Percentiles rank a stretch among this genome's conserved stretches.
phyloP scores from a whole-genome alignment of 2,888 invertebrate species.

The Laothoe populi region DNA sequence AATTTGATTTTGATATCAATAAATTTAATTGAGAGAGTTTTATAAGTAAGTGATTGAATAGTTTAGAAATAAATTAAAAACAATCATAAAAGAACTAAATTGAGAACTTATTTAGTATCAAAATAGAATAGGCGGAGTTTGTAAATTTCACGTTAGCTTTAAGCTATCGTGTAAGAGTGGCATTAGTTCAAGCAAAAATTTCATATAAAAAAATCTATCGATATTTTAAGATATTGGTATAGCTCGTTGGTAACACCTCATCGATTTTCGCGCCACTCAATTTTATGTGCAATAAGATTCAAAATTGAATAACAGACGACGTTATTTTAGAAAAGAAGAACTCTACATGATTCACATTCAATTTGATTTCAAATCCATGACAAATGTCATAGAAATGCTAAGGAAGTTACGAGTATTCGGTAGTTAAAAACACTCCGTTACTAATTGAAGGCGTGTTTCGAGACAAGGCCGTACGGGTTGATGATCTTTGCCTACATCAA shows the following conservation, averaged over 20 bases:
- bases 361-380: neutral
- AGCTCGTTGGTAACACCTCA: neutral
- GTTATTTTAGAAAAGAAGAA: neutral
- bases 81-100: too few species aligned
- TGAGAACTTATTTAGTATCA: too few species aligned
- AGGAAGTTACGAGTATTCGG: constrained; percentile 13
- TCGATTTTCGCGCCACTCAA: neutral
- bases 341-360: neutral
- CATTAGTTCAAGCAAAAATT: too few species aligned
- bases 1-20: too few species aligned
- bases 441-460: constrained; percentile 4
- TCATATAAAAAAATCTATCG: too few species aligned
- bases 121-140: too few species aligned
- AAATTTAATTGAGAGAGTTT: too few species aligned
- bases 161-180: too few species aligned
- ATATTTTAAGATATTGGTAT: too few species aligned
- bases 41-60: too few species aligned
- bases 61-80: too few species aligned
- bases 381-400: neutral
- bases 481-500: constrained; percentile 23
- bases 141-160: too few species aligned
- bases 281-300: neutral
- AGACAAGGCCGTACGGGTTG: constrained; percentile 21
- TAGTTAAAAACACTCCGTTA: constrained; percentile 14
- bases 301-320: neutral